Evolutionary conservation across 2,888 invertebrate species (phyloP).

Genomic region (Ashinkailepas kermadecensis): DNA sequence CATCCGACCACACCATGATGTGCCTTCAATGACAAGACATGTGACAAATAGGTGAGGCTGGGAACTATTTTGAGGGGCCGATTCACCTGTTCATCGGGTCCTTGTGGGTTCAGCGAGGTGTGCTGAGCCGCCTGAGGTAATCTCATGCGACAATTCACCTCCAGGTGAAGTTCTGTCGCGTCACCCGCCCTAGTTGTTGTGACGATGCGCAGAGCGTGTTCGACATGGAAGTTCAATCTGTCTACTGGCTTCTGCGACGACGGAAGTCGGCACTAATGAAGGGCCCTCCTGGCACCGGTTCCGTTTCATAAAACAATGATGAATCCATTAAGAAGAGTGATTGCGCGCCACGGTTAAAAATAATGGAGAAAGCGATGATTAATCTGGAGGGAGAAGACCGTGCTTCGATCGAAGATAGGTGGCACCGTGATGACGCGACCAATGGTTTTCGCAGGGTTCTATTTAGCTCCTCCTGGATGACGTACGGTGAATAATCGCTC

Average conservation of each 20-base stretch:
- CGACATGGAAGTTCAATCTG: not conserved
- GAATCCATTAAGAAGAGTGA: conserved; percentile 12
- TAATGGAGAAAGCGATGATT: conserved; percentile 3
- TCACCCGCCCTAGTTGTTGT: no score
- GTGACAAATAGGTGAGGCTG: no score
- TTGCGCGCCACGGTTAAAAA: not conserved
- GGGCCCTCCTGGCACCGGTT: not conserved
- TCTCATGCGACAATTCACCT: no score
- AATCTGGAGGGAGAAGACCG: not conserved
- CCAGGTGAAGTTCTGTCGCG: no score
- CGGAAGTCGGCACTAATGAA: not conserved
- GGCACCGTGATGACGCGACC: not conserved
- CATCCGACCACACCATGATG: no score
- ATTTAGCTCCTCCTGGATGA: not conserved
- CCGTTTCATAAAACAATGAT: not conserved
- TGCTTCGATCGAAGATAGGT: not conserved
- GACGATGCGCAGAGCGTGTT: not conserved
- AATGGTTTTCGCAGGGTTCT: not conserved
- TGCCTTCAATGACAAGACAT: no score
- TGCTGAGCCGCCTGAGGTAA: no score
- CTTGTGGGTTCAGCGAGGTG: no score
- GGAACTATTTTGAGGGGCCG: no score
- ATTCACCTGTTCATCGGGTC: no score
- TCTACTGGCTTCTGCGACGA: not conserved
- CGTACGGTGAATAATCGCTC: no score